Percentiles rank a stretch among this genome's conserved stretches.
phyloP scores from a whole-genome alignment of 2,888 invertebrate genomes.

The Luperina testacea region DNA sequence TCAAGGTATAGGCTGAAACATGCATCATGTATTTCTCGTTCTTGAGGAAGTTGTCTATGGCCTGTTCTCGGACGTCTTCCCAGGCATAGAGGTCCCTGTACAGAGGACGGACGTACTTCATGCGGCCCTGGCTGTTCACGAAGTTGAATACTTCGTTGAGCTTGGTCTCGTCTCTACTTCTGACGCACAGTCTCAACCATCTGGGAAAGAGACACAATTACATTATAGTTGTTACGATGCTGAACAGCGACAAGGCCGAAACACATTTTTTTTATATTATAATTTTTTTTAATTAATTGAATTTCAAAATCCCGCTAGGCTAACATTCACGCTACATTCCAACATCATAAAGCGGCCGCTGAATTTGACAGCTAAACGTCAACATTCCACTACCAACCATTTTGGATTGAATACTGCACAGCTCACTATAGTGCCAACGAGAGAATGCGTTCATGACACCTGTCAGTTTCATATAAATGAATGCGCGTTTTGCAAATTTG shows the following conservation, averaged over 20 bases:
- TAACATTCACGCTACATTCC: background rate
- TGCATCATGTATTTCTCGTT: constrained; percentile 95
- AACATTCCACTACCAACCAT: background rate
- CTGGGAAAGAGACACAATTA: constrained; percentile 82
- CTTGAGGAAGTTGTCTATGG: constrained; percentile 93
- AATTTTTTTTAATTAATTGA: background rate
- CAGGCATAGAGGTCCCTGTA: constrained; percentile 96
- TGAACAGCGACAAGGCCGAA: no score
- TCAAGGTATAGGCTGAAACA: constrained; percentile 93
- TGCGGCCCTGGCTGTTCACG: constrained; percentile 95
- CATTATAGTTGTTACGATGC: background rate
- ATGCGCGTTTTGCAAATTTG: background rate
- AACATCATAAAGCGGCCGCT: background rate
- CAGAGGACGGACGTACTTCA: constrained; percentile 97
- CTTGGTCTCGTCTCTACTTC: constrained; percentile 92
- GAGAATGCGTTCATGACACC: no score
- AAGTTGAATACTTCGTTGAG: constrained; percentile 93
- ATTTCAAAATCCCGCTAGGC: background rate
- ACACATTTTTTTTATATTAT: background rate
- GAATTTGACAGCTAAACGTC: background rate
- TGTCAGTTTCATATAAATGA: no score
- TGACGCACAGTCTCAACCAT: constrained; percentile 95
- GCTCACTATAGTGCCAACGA: background rate
- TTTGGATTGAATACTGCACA: background rate
- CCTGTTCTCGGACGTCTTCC: constrained; percentile 92